Evolutionary conservation across 2,888 invertebrate genomes (phyloP).

Genomic region (Tetragonisca angustula): DNA sequence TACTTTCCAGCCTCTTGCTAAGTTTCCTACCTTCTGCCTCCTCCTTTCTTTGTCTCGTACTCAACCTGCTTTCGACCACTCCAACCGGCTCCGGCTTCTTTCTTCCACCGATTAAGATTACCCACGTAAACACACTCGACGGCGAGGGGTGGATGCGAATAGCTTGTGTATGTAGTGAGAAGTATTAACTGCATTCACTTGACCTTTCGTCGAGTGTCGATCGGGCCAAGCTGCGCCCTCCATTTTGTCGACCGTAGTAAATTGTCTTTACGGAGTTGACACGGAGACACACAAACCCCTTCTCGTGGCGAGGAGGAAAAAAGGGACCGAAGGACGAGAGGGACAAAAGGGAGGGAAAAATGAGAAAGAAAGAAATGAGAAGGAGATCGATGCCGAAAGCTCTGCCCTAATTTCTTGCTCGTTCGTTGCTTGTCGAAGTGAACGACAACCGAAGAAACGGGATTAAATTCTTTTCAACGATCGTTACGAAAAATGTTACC

Average conservation of each 20-base stretch:
- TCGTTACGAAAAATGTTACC: conserved; percentile 30
- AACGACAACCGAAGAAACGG: conserved; percentile 32
- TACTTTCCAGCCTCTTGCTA: conserved; percentile 63
- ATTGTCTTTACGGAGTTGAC: conserved; percentile 54
- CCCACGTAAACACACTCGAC: conserved; percentile 79
- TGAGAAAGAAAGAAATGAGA: conserved; percentile 6
- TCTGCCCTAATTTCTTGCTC: conserved; percentile 53
- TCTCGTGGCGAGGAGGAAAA: neutral
- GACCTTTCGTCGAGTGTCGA: conserved; percentile 70
- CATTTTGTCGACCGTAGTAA: conserved; percentile 25
- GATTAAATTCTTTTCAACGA: conserved; percentile 49
- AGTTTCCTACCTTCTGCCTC: conserved; percentile 28
- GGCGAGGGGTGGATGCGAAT: conserved; percentile 44
- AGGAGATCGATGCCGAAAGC: conserved; percentile 53
- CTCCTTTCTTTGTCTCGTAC: conserved; percentile 50
- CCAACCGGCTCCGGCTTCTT: conserved; percentile 43
- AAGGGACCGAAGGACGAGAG: conserved; percentile 36
- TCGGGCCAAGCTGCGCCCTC: conserved; percentile 25
- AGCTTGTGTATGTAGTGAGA: conserved; percentile 59
- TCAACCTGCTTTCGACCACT: conserved; percentile 65
- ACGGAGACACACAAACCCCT: conserved; percentile 42
- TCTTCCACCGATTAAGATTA: conserved; percentile 78
- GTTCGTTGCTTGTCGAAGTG: conserved; percentile 15
- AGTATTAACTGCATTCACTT: conserved; percentile 73
- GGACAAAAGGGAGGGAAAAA: conserved; percentile 49